Conservation (phyloP, 1,140 invertebrate species). For the Neodiprion fabricii region DNA sequence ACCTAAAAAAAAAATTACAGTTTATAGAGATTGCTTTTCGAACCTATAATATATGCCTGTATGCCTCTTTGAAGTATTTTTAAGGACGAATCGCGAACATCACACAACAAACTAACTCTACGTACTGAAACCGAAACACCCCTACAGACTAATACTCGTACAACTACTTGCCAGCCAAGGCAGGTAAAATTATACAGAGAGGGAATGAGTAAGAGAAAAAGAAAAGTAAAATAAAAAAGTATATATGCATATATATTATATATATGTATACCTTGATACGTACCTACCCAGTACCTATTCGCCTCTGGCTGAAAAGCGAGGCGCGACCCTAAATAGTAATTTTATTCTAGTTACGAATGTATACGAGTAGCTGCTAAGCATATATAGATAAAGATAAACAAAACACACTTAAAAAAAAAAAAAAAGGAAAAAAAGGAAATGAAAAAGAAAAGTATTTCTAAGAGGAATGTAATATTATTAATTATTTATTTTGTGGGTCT, state of each 20-base stretch:
- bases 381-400: conserved; percentile 16
- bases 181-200: too few relatives aligned
- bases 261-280: conserved; percentile 34
- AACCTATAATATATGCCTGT: too few relatives aligned
- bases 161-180: too few relatives aligned
- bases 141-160: too few relatives aligned
- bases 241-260: not conserved
- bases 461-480: conserved; percentile 59
- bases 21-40: too few relatives aligned
- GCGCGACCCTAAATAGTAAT: conserved; percentile 55
- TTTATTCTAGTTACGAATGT: conserved; percentile 63
- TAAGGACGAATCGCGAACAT: not conserved
- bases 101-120: too few relatives aligned
- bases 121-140: too few relatives aligned
- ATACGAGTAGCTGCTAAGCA: conserved; percentile 61
- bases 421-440: not conserved
- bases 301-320: conserved; percentile 42
- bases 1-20: too few relatives aligned
- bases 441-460: conserved; percentile 56
- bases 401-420: not conserved
- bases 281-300: conserved; percentile 51
- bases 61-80: too few relatives aligned
- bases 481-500: conserved; percentile 63
- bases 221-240: not conserved
- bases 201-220: conserved; percentile 17